These are phyloP conservation scores for Caranx melampygus DNA, from an alignment of 2,113 vertebrate genomes.

Conservation along the genomic window DNA sequence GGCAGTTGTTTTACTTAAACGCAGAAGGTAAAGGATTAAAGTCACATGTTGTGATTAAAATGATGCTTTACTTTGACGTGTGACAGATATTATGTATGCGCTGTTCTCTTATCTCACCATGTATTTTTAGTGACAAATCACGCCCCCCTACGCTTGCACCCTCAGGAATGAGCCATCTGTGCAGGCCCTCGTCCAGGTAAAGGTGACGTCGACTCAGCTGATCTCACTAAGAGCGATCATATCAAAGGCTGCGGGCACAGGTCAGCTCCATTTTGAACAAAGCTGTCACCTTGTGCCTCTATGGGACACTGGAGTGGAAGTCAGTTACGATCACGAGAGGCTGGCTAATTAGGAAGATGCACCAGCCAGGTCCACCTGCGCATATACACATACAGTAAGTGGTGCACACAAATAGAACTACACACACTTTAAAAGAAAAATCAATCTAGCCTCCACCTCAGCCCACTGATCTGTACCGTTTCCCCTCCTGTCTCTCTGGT, in stretches of 20 bases:
- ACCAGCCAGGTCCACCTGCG: slow-evolving; percentile 17
- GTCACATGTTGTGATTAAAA: slow-evolving; percentile 1
- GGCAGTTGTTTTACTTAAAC: too few relatives aligned
- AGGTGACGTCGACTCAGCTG: slow-evolving; percentile 58
- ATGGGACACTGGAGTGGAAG: slow-evolving; percentile 42
- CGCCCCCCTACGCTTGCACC: slow-evolving; percentile 27
- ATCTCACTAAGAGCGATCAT: slow-evolving; percentile 28
- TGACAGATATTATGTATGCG: slow-evolving; percentile 3
- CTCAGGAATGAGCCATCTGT: slow-evolving; percentile 72
- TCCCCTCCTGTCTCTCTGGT: slow-evolving; percentile 47
- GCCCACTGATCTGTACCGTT: slow-evolving; percentile 60
- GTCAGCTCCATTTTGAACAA: slow-evolving; percentile 52
- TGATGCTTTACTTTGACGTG: slow-evolving; percentile 18
- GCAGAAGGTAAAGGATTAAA: neutral
- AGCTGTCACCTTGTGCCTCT: slow-evolving; percentile 39
- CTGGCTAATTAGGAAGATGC: slow-evolving; percentile 51
- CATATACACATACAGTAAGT: slow-evolving; percentile 48
- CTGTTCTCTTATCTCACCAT: slow-evolving; percentile 7
- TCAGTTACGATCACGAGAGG: slow-evolving; percentile 39
- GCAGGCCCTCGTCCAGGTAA: slow-evolving; percentile 61
- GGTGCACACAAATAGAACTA: slow-evolving; percentile 11
- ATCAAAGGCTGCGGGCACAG: slow-evolving; percentile 36
- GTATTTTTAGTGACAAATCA: slow-evolving; percentile 71
- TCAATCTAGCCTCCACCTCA: slow-evolving; percentile 64
- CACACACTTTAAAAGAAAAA: slow-evolving; percentile 62